phyloP scores from a whole-genome alignment of 2,888 invertebrate species.

The Sceliomorpha sp. region DNA sequence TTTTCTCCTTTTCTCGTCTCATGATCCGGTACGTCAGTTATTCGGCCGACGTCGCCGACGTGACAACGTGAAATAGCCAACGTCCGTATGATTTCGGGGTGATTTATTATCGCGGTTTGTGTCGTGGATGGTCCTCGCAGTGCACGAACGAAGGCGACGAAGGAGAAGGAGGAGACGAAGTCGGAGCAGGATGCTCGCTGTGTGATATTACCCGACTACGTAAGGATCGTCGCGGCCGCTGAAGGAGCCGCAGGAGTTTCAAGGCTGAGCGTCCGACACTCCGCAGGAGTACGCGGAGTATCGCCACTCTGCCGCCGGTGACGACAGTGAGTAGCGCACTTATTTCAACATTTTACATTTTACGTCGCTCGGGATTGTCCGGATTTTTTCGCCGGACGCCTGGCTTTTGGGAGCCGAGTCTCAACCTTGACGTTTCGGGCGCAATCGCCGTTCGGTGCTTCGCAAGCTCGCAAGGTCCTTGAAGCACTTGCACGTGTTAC shows the following conservation, averaged over 20 bases:
- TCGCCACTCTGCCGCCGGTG: constrained; percentile 28
- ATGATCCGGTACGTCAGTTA: too few species aligned
- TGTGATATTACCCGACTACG: background rate
- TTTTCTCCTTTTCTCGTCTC: too few species aligned
- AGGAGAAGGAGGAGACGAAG: constrained; percentile 6
- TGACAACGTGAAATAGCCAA: too few species aligned
- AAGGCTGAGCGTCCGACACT: background rate
- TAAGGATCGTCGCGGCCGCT: background rate
- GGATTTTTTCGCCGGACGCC: too few species aligned
- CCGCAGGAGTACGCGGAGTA: constrained; percentile 13
- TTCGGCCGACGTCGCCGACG: too few species aligned
- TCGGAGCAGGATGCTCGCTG: constrained; percentile 16
- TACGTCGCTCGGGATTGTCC: too few species aligned
- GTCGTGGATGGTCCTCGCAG: constrained; percentile 36
- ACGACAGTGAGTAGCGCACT: constrained; percentile 47
- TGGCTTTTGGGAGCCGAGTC: too few species aligned
- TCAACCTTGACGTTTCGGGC: too few species aligned
- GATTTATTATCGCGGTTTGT: constrained; percentile 10
- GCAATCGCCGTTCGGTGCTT: too few species aligned
- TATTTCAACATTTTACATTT: too few species aligned
- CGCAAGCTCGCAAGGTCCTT: too few species aligned
- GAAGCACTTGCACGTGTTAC: too few species aligned
- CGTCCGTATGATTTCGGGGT: constrained; percentile 15
- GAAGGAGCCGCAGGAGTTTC: background rate
- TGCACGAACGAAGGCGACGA: constrained; percentile 17